Percentiles rank a stretch among this genome's conserved stretches.
These are phyloP conservation scores for Pteronura brasiliensis DNA, from an alignment of 2,113 vertebrate species.

Conservation along the genomic window DNA sequence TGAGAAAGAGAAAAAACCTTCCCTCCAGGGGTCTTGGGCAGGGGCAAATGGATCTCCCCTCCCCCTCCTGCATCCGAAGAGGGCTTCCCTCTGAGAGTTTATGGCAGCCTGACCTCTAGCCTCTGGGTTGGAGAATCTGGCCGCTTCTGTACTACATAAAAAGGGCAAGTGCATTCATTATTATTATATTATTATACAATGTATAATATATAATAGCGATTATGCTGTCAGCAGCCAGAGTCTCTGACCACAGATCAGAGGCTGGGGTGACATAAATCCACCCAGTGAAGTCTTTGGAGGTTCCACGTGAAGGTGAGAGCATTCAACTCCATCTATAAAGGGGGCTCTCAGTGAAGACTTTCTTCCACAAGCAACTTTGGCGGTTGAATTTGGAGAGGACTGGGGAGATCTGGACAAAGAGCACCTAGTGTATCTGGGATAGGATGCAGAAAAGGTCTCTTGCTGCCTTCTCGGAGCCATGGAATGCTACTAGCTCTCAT, in stretches of 20 bases:
- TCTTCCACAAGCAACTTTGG: not conserved
- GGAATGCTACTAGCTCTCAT: not conserved
- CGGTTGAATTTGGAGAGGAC: not conserved
- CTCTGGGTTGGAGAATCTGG: slow-evolving; percentile 49
- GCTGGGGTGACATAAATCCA: slow-evolving; percentile 65
- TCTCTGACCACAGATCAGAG: slow-evolving; percentile 70
- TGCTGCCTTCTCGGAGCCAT: not conserved
- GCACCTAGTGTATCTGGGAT: not conserved
- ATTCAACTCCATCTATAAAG: not conserved
- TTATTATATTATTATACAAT: slow-evolving; percentile 74
- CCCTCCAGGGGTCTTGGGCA: not conserved
- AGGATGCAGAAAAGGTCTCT: not conserved
- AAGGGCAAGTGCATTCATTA: slow-evolving; percentile 72
- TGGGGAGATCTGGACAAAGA: not conserved
- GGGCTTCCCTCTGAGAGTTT: slow-evolving; percentile 49
- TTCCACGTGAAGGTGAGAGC: slow-evolving; percentile 39
- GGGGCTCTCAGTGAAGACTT: not conserved
- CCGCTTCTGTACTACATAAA: slow-evolving; percentile 63
- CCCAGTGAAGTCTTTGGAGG: slow-evolving; percentile 38
- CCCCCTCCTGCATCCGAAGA: not conserved
- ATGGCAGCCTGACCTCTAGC: slow-evolving; percentile 56
- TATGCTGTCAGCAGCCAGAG: slow-evolving; percentile 66
- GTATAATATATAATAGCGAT: slow-evolving; percentile 69
- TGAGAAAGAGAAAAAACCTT: not conserved
- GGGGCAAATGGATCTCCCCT: not conserved